Conservation (phyloP, 2,113 vertebrate genomes). For the Calidris pugnax region DNA sequence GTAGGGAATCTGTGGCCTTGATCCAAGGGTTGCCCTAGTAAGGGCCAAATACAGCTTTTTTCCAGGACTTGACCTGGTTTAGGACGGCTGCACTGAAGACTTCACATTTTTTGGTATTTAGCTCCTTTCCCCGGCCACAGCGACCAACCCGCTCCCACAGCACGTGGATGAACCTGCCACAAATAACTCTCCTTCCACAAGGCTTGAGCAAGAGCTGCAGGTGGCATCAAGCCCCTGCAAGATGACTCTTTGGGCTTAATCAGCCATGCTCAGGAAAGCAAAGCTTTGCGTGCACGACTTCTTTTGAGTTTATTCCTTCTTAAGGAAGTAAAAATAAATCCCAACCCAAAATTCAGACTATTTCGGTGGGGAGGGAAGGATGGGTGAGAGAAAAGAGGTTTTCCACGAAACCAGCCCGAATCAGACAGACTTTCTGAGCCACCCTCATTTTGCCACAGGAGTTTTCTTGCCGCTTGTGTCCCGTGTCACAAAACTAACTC, state of each 20-base stretch:
- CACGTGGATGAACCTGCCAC: neutral
- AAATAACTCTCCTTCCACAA: neutral
- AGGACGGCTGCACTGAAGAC: neutral
- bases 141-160: rapidly evolving
- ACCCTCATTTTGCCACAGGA: neutral
- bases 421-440: neutral
- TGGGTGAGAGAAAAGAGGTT: neutral
- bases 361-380: neutral
- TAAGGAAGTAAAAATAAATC: neutral
- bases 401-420: neutral
- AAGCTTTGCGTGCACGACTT: rapidly evolving
- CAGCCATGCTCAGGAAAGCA: neutral
- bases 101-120: neutral
- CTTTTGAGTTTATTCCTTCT: neutral
- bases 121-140: neutral
- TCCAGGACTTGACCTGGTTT: neutral
- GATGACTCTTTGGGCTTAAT: neutral
- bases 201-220: neutral
- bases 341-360: neutral
- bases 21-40: neutral
- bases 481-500: neutral
- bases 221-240: neutral
- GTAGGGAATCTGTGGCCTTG: rapidly evolving
- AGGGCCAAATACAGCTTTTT: neutral
- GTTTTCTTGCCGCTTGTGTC: rapidly evolving